A percentile compares a stretch with the other conserved stretches of the same genome.
These are phyloP conservation scores for Rhopalosiphum nymphaeae DNA, from an alignment of 2,888 invertebrate genomes.

Conservation along the genomic window DNA sequence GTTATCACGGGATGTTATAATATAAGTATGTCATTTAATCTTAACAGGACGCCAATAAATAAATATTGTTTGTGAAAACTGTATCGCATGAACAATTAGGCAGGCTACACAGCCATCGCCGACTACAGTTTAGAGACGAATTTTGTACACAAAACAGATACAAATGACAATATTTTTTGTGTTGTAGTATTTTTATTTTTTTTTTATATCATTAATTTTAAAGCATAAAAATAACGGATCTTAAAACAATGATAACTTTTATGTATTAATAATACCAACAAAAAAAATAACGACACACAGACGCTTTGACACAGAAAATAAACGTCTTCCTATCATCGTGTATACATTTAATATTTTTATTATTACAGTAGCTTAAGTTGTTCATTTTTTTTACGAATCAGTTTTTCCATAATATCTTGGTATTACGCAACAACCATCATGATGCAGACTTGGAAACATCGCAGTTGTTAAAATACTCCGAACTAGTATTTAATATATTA, in stretches of 20 bases:
- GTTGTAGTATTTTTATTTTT: no score
- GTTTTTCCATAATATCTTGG: neutral
- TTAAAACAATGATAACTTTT: neutral
- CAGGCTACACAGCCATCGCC: no score
- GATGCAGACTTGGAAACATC: neutral
- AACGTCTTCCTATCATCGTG: neutral
- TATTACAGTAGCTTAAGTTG: neutral
- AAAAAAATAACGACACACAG: neutral
- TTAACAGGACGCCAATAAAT: no score
- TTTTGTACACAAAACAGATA: no score
- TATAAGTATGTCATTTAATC: no score
- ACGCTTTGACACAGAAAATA: neutral
- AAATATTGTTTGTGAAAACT: no score
- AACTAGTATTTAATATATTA: neutral
- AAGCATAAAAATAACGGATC: neutral
- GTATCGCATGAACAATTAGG: no score
- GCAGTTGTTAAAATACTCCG: neutral
- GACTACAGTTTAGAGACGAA: no score
- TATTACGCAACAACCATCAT: neutral
- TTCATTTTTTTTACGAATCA: neutral
- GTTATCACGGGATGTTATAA: no score
- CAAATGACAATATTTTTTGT: neutral
- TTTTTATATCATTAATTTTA: neutral
- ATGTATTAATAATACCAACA: neutral
- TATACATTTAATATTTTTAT: neutral